Evolutionary conservation across 2,888 invertebrate species (phyloP).

Genomic region (Sarcophaga subvicina): DNA sequence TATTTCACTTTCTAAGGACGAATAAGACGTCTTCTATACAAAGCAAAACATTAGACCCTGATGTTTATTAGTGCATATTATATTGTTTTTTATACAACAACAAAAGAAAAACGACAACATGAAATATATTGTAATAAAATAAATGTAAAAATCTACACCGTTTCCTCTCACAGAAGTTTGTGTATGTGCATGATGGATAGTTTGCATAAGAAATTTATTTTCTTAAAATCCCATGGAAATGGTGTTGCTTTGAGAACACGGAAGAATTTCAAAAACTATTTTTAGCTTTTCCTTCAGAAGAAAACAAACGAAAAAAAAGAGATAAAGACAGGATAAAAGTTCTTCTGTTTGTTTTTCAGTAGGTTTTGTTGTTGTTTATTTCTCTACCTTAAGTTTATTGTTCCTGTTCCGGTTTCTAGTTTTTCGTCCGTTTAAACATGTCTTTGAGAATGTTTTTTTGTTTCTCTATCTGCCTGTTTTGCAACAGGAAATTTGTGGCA

Average conservation of each 20-base stretch:
- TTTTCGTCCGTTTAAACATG: conserved; percentile 4
- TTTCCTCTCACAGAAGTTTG: background rate
- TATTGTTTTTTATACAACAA: conserved; percentile 8
- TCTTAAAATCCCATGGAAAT: background rate
- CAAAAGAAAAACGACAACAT: background rate
- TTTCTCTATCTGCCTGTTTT: background rate
- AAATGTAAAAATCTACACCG: background rate
- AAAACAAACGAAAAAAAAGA: background rate
- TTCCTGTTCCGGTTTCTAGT: conserved; percentile 56
- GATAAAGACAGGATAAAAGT: background rate
- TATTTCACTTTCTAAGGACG: conserved; percentile 25
- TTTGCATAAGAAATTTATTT: background rate
- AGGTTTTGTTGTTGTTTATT: background rate
- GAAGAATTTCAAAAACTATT: conserved; percentile 46
- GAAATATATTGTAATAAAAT: background rate
- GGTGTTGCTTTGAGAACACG: conserved; percentile 16
- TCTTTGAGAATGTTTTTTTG: background rate
- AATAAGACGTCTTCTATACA: conserved; percentile 4
- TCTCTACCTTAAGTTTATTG: conserved; percentile 58
- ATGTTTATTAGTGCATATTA: conserved; percentile 63
- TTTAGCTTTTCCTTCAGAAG: background rate
- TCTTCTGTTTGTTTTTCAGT: too few relatives aligned
- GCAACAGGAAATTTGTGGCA: conserved; percentile 29
- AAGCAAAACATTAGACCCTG: conserved; percentile 21
- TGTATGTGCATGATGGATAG: background rate